These are phyloP conservation scores for Myripristis murdjan DNA, from an alignment of 2,797 vertebrate species.

Conservation along the genomic window DNA sequence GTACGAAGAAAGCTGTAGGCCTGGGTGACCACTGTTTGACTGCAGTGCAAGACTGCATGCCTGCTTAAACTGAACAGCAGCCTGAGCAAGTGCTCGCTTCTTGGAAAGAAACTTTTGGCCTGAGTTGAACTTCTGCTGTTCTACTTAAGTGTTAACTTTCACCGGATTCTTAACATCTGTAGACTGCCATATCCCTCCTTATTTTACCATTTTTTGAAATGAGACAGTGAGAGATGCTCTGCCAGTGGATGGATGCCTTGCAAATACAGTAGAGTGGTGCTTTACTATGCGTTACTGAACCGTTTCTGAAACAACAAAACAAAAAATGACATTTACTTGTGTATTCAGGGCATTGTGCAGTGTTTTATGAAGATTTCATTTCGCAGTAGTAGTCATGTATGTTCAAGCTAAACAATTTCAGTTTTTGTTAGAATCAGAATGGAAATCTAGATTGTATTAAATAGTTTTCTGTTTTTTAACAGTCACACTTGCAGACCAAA, in stretches of 20 bases:
- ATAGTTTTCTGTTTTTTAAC: neutral
- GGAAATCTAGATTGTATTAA: neutral
- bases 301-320: constrained; percentile 11
- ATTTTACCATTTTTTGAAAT: neutral
- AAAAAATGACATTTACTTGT: neutral
- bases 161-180: constrained; percentile 17
- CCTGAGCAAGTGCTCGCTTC: constrained; percentile 53
- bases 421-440: neutral
- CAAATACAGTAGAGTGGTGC: neutral
- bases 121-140: constrained; percentile 61
- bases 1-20: constrained; percentile 62
- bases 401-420: constrained; percentile 1
- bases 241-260: constrained; percentile 5
- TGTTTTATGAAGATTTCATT: constrained; percentile 1
- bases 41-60: constrained; percentile 55
- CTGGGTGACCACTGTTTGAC: constrained; percentile 65
- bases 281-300: neutral
- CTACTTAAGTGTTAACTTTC: constrained; percentile 41
- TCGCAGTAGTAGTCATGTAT: neutral
- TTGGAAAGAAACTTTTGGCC: constrained; percentile 61
- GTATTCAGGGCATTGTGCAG: neutral
- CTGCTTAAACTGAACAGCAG: constrained; percentile 62
- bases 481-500: neutral
- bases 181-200: neutral
- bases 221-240: neutral